phyloP scores from a whole-genome alignment of 2,797 vertebrate genomes.

The Alosa sapidissima region DNA sequence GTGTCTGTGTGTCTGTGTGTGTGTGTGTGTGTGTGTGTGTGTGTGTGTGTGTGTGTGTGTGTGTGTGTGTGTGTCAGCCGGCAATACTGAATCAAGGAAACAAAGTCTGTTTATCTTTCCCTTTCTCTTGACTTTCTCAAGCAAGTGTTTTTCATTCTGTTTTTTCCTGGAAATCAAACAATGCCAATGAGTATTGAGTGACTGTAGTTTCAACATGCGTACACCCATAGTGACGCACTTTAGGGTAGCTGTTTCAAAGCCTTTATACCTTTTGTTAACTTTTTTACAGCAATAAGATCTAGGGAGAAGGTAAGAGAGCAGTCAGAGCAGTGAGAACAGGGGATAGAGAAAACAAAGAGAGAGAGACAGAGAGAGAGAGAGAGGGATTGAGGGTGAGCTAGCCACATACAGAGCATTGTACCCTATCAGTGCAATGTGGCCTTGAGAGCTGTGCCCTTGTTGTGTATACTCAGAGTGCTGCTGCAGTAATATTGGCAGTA shows the following conservation, averaged over 20 bases:
- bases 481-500: too few relatives aligned
- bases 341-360: neutral
- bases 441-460: too few relatives aligned
- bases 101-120: neutral
- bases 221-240: neutral
- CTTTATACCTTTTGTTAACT: too few relatives aligned
- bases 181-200: neutral
- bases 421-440: too few relatives aligned
- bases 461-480: too few relatives aligned
- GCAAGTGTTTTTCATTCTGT: neutral
- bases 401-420: too few relatives aligned
- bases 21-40: neutral
- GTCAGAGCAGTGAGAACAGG: neutral
- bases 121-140: neutral
- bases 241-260: neutral
- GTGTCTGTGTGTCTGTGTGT: neutral
- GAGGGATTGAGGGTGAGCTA: slow-evolving; percentile 33
- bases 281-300: neutral
- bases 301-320: neutral
- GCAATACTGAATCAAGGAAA: neutral
- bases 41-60: neutral
- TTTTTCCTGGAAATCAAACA: neutral
- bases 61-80: neutral
- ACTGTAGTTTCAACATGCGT: neutral
- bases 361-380: neutral